These are phyloP conservation scores for Podargus strigoides DNA, from an alignment of 2,797 vertebrate genomes.

Conservation along the genomic window DNA sequence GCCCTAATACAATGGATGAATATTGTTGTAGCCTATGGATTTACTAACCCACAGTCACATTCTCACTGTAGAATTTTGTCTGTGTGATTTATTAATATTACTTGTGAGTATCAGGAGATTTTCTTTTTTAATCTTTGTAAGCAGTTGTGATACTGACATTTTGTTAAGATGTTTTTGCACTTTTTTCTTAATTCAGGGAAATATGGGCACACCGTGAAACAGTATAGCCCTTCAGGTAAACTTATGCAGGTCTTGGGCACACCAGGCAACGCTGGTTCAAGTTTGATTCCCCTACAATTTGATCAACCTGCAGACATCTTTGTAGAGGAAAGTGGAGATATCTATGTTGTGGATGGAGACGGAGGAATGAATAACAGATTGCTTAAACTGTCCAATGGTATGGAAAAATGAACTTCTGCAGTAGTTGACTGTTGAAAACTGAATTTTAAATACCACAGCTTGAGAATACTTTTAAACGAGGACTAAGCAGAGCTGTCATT, in stretches of 20 bases:
- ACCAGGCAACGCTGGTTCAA: constrained; percentile 83
- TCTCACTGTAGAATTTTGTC: neutral
- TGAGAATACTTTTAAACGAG: neutral
- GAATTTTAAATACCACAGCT: neutral
- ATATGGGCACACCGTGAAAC: constrained; percentile 89
- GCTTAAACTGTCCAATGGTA: constrained; percentile 87
- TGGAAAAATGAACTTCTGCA: neutral
- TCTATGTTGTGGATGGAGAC: constrained; percentile 94
- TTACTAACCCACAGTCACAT: neutral
- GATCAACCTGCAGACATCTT: constrained; percentile 93
- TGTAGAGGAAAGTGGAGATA: constrained; percentile 84
- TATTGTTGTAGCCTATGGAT: neutral
- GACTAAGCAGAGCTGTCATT: neutral
- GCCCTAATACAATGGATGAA: neutral
- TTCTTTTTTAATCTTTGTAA: neutral
- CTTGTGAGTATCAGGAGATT: neutral
- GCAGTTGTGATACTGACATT: neutral
- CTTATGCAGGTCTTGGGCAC: constrained; percentile 87
- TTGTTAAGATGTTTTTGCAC: neutral
- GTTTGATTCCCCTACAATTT: constrained; percentile 87
- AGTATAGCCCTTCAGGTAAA: constrained; percentile 86
- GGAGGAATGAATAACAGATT: constrained; percentile 95
- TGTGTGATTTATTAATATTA: neutral
- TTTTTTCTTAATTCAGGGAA: constrained; percentile 70
- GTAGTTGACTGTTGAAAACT: neutral